A percentile compares a stretch with the other conserved stretches of the same genome.
phyloP scores from a whole-genome alignment of 2,113 vertebrate species.

The Cavia porcellus region DNA sequence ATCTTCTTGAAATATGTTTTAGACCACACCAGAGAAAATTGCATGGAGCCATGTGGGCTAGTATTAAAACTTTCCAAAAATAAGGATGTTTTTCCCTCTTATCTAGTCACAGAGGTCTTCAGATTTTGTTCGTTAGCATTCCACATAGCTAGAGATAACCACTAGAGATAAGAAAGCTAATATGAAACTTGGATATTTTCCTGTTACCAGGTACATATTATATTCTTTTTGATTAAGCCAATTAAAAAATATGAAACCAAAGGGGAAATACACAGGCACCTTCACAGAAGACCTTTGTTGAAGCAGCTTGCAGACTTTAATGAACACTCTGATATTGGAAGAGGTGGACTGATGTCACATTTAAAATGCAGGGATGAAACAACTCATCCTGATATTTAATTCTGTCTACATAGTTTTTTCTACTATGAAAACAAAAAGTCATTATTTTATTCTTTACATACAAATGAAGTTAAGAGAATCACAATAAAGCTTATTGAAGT shows the following conservation, averaged over 20 bases:
- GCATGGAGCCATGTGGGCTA: conserved; percentile 34
- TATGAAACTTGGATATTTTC: conserved; percentile 74
- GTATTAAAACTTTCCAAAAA: conserved; percentile 57
- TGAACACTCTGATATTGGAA: conserved; percentile 25
- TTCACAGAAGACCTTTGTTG: conserved; percentile 24
- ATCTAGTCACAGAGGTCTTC: neutral
- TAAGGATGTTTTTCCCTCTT: neutral
- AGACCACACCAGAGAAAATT: conserved; percentile 74
- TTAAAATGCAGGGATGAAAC: neutral
- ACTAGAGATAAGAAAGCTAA: conserved; percentile 65
- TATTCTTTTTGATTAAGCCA: conserved; percentile 65
- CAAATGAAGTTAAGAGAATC: neutral
- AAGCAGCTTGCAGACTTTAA: conserved; percentile 48
- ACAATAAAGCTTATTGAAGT: neutral
- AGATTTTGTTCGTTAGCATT: conserved; percentile 6
- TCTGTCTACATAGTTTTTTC: neutral
- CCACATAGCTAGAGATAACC: conserved; percentile 18
- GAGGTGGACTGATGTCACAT: neutral
- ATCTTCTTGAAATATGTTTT: conserved; percentile 79
- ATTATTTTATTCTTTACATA: neutral
- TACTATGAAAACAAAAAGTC: neutral
- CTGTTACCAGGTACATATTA: conserved; percentile 69
- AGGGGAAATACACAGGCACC: conserved; percentile 37
- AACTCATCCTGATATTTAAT: neutral
- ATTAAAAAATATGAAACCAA: conserved; percentile 70